Evolutionary conservation across 2,113 vertebrate species (phyloP), one percentile per base, ranked within the genome.

Genomic region (Prolemur simus): DNA sequence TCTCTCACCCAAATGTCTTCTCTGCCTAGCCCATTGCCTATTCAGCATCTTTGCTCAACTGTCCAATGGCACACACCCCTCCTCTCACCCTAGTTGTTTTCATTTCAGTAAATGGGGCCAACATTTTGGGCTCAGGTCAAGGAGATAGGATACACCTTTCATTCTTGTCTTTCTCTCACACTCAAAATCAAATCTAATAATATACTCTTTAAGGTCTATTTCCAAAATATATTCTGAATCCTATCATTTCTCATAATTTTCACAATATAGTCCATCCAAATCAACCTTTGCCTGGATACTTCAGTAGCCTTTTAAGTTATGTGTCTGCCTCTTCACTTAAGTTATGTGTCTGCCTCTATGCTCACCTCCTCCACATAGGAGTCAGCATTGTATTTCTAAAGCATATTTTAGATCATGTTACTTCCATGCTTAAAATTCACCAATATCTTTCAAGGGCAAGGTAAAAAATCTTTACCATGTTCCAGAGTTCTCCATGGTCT

Each of bases 221-320:
- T 95, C 32, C 15, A 96, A 92, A 84, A 92, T 68, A 68, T 20
- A 66, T 66, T 34, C n/a, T 84, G n/a, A 91, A 42, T 56, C 80
- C 73, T 87, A 56, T 21, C 10, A 45, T 89, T 58, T 68, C 9
- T 29, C 20, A n/a, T 47, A 58, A 45, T 89, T 87, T 83, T 39
- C 34, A 80, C n/a, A 25, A 60, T 6, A 69, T 2, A 54, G 21
- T 69, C 17, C n/a, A 58, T 21, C 20, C 20, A 89, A 81, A 49
- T 56, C 47, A 60, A 11, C 39, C 20, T 81, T 37, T 89, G 39
- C 29, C n/a, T 49, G 14, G 37, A 54, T 47, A 89, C 20, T 63
- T 81, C 29, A 74, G 23, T n/a, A 69, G 32, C 77, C 68, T 94
- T 39, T 3, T 76, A n/a, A 58, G 37, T 18, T 45, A 47, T 12